Evolutionary conservation across 1,140 invertebrate species (phyloP), one percentile per base, ranked within the genome.

Genomic region (Drosophila subpulchrella): DNA sequence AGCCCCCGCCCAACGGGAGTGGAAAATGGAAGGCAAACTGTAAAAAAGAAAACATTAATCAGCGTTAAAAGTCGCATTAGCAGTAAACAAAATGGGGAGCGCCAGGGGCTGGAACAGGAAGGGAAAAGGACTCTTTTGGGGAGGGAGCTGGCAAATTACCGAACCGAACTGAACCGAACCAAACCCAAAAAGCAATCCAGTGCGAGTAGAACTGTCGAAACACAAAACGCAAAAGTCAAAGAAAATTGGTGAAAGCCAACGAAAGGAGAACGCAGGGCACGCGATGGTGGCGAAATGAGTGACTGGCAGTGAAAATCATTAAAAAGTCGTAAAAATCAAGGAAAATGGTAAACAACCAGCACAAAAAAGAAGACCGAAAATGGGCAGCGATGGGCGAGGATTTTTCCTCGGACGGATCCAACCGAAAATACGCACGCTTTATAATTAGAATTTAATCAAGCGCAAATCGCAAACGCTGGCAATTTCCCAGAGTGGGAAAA

Each of bases 401-500:
- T 3, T 34, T 10, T 10, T 10, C 2, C 7, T 34, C 32, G 32
- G 32, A 34, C 50, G 58, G 27, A 62, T 24, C 38, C 54, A 13
- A 68, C 58, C 65, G 63, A 65, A 83, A 84, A 84, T 89, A 89
- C 85, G 84, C 85, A 90, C 73, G 85, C 81, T 90, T 89, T 89
- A 89, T 89, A 89, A 89, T 89, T 89, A 89, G 84, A 89, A 89
- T 89, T 90, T 89, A 89, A 89, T 89, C 84, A 89, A 89, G 84
- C 85, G 84, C 85, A 84, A 89, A 89, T 89, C 85, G 84, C 85
- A 84, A 88, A 77, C 84, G 74, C 46, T 65, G 51, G 73, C 85
- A 78, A 75, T 80, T 89, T 79, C 53, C 62, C 62, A 27, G 44
- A 59, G 55, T 42, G 42, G 34, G 36, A 42, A 39, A 55, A 55